Evolutionary conservation across 2,888 invertebrate genomes (phyloP), one percentile per base, ranked within the genome.

Genomic region (Parascotia fuliginaria): DNA sequence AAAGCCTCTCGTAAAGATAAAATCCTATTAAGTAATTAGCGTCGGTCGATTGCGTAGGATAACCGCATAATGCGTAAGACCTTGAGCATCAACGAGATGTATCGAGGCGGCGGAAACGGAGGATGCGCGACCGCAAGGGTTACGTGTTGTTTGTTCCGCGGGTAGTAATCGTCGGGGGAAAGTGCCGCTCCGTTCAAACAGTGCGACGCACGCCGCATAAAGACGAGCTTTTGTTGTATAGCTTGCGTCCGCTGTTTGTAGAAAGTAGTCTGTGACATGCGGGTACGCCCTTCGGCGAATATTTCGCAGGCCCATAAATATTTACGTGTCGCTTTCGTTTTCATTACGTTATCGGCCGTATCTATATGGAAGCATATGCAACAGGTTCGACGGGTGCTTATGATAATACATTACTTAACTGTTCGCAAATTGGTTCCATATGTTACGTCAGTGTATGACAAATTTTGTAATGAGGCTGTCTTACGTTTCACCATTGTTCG

Each of bases 271-370:
- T 73, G 77, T 70, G 76, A 70, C 89, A 89, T 89, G 83, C 90
- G 90, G 91, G 90, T 81, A 85, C 86, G 90, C 91, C 92, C 91
- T 92, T 89, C 82, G 85, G 87, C 85, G 83, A 85, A 88, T 85
- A 88, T 86, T 89, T 87, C 86, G 89, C 89, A 80, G 79, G 79
- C 83, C 81, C 82, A 87, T 90, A 88, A 89, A 90, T 87, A 89
- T 87, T 87, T 80, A 83, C 76, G 73, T 72, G 77, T 70, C 84
- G 77, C 90, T 91, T 91, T 91, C 90, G 70, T 86, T 90, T 91
- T 87, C 87, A 83, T 84, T 86, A 83, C 83, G 81, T 81, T 83
- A 81, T 79, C 79, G 79, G 76, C 60, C 57, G 70, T 71, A 62
- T 24, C 4, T 24, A 9, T 6, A 24, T 1, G 24, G 1, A 19